Base-by-base conservation (phyloP, 2,888 invertebrate genomes). In the Philhelius pedissequus region DNA sequence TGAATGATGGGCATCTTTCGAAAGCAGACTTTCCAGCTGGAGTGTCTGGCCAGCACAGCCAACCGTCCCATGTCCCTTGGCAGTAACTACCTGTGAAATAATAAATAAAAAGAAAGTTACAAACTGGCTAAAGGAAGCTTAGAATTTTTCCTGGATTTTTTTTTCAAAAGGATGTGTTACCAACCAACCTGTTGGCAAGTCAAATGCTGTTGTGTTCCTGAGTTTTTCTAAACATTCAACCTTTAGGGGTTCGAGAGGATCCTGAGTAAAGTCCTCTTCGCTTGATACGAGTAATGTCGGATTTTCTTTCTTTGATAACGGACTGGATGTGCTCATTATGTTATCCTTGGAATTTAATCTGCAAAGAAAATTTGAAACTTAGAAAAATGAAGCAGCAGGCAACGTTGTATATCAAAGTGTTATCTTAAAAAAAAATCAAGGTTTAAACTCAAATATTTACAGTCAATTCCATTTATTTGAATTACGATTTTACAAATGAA, bases 21-120 rank as follows among this genome's bases (percentile, higher is more conserved):
- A 92, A 93, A 43, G 95, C 96, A 71, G 93, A 93, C 87, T 92
- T 89, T 87, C 95, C 96, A 88, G 94, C 93, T 43, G 93, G 92
- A 13, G 97, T 96, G 92, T 94, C 94, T 83, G 95, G 95, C 91
- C 95, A 95, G 90, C 97, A 97, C 27, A 95, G 93, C 96, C 96
- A 97, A 64, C 95, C 94, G 92, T 97, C 97, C 92, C 95, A 97
- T 30, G 95, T 94, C 86, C 95, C 94, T 54, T 93, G 93, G 90
- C 96, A 96, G 91, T 93, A 94, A 87, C 92, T 87, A 22, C 92
- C 95, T 94, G 87, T 60, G 52, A 78, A 66, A 68, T 43, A 69
- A 66, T 15, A 58, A n/a, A 75, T 58, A 8, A 50, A 15, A 56
- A 13, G 15, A 64, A n/a, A 30, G 30, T n/a, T n/a, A 60, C 4